These are phyloP conservation scores for Epinephelus moara DNA, from an alignment of 2,113 vertebrate genomes.

Conservation along the genomic window DNA sequence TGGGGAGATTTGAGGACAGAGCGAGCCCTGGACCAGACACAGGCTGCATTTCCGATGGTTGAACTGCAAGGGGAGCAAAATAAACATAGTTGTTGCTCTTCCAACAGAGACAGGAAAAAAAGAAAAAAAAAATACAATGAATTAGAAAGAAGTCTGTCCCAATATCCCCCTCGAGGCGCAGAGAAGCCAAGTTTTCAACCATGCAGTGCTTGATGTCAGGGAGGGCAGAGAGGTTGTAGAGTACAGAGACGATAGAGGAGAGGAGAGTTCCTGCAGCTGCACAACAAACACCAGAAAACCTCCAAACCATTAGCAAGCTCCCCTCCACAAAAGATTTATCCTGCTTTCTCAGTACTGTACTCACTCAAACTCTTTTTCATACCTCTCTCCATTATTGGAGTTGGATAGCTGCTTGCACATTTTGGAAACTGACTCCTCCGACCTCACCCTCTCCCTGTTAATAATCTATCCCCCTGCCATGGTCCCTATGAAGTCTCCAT, in stretches of 20 bases:
- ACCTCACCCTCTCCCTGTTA: conserved; percentile 29
- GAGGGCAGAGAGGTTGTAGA: conserved; percentile 59
- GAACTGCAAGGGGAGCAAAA: conserved; percentile 47
- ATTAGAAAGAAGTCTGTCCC: conserved; percentile 55
- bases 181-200: conserved; percentile 64
- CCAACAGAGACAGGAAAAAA: conserved; percentile 41
- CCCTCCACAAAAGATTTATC: conserved; percentile 39
- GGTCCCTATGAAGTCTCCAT: conserved; percentile 45
- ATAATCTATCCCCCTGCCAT: conserved; percentile 61
- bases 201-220: conserved; percentile 53
- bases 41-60: conserved; percentile 52
- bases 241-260: conserved; percentile 39
- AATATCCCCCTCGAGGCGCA: conserved; percentile 48
- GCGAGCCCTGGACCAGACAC: conserved; percentile 29
- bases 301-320: conserved; percentile 10
- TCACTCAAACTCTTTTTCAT: conserved; percentile 34
- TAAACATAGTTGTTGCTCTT: conserved; percentile 68
- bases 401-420: conserved; percentile 55
- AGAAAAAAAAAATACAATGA: conserved; percentile 41
- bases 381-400: conserved; percentile 40
- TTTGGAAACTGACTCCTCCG: conserved; percentile 53
- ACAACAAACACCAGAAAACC: conserved; percentile 39
- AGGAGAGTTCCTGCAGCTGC: conserved; percentile 45
- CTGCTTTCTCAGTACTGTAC: conserved; percentile 6
- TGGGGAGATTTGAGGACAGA: conserved; percentile 50